These are phyloP conservation scores for Polypterus bichir DNA, from an alignment of 2,113 vertebrate species.

Conservation along the genomic window DNA sequence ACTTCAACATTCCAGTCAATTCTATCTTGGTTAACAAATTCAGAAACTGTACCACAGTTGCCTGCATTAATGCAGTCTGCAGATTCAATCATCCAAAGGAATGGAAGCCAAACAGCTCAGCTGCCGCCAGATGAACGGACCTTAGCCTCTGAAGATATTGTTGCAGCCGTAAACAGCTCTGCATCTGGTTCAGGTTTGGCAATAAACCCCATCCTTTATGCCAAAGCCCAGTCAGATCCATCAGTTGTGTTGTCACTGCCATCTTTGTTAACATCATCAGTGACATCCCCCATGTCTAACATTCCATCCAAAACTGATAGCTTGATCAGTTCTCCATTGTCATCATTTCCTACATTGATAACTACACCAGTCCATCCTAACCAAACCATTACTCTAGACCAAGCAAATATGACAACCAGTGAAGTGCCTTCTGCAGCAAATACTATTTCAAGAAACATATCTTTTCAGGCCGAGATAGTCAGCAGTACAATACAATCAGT, in stretches of 20 bases:
- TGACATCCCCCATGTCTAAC: slow-evolving; percentile 30
- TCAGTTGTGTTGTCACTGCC: slow-evolving; percentile 15
- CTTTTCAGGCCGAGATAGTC: slow-evolving; percentile 10
- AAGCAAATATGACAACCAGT: slow-evolving; percentile 21
- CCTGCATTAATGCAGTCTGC: slow-evolving; percentile 44
- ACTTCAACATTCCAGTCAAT: slow-evolving; percentile 47
- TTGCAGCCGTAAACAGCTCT: slow-evolving; percentile 34
- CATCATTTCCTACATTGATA: slow-evolving; percentile 35
- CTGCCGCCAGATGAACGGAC: slow-evolving; percentile 39
- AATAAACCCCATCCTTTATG: slow-evolving; percentile 39
- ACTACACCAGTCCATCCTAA: slow-evolving; percentile 21
- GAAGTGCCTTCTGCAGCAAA: slow-evolving; percentile 25
- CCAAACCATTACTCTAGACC: slow-evolving; percentile 30
- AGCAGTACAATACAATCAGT: no score
- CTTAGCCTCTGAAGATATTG: no score
- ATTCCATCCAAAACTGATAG: background rate
- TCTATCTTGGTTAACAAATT: slow-evolving; percentile 45
- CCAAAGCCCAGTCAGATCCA: slow-evolving; percentile 21
- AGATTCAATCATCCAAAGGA: slow-evolving; percentile 51
- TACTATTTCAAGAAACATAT: slow-evolving; percentile 11
- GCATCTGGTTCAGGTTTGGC: slow-evolving; percentile 70
- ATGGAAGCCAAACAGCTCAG: slow-evolving; percentile 49
- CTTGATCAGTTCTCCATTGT: slow-evolving; percentile 22
- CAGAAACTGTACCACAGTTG: slow-evolving; percentile 31
- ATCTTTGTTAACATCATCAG: slow-evolving; percentile 27